A percentile compares a stretch with the other conserved stretches of the same genome.
Conservation (phyloP, 1,140 invertebrate species). For the Phymorhynchus buccinoides region DNA sequence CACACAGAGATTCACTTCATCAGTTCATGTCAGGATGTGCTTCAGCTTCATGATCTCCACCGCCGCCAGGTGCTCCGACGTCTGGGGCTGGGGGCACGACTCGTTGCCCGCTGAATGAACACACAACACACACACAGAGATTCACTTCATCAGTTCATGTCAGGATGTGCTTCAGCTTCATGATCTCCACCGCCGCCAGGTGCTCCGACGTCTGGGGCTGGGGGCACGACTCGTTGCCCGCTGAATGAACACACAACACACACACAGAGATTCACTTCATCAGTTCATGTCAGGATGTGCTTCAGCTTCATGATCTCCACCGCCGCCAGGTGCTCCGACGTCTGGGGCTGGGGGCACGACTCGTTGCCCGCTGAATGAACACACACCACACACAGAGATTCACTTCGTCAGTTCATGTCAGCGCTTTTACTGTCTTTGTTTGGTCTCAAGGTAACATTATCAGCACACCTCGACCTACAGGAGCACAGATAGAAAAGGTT, state of each 20-base stretch:
- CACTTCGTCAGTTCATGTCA: no score
- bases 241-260: no score
- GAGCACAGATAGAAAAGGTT: no score
- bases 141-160: no score
- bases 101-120: slow-evolving; percentile 96
- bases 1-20: no score
- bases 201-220: slow-evolving; percentile 99
- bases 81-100: slow-evolving; percentile 99
- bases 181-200: slow-evolving; percentile 99
- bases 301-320: slow-evolving; percentile 99
- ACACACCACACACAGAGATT: no score
- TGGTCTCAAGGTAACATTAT: no score
- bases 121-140: no score
- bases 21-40: slow-evolving; percentile 97
- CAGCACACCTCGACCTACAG: no score
- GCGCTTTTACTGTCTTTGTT: no score
- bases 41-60: slow-evolving; percentile 99
- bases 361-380: slow-evolving; percentile 72
- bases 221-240: slow-evolving; percentile 98
- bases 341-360: slow-evolving; percentile 99
- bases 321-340: slow-evolving; percentile 98
- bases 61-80: slow-evolving; percentile 98
- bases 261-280: no score
- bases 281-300: slow-evolving; percentile 97
- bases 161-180: slow-evolving; percentile 98